Evolutionary conservation across 2,888 invertebrate genomes (phyloP), one percentile per base, ranked within the genome.

Genomic region (Itoplectis maculator): DNA sequence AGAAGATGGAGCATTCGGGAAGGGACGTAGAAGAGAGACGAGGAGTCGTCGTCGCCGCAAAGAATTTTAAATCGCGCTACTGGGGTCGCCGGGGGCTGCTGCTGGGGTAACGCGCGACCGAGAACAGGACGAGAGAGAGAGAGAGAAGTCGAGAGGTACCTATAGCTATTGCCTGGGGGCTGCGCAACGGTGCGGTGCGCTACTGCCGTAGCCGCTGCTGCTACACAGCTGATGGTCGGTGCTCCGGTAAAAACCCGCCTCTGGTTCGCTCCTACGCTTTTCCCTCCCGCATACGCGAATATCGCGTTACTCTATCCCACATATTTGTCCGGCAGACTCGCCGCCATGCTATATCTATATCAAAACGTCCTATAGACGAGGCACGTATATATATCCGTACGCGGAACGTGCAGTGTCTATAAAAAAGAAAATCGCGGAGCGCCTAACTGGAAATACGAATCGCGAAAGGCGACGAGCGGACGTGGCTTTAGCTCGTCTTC

Each of bases 161-260:
- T 72, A 75, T 49, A 79, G 63, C 63, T 70, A n/a, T 82, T 79
- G 75, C 75, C 79, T 79, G 75, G 79, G 82, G 79, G 79, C 75
- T 82, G 82, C 82, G 82, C 82, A 82, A 70, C 75, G 82, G 66
- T 70, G 49, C 82, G 59, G 61, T 82, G 82, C 75, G 82, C 79
- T 79, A 75, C 82, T 82, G 81, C 81, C 69, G 81, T 82, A 75
- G 56, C 66, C n/a, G 61, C 63, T 40, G 70, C 51, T 61, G 49
- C 40, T 61, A 69, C 72, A 77, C 42, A 51, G 70, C 70, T 72
- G 70, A 72, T 72, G 70, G 70, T 63, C 54, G 20, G 20, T 15
- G 49, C 68, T 59, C 54, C 65, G 56, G 56, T 20, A 13, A 35
- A 45, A 76, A 23, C 40, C n/a, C 66, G 54, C 56, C 56, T n/a